These are phyloP conservation scores for Zaprionus nigranus DNA, from an alignment of 1,140 invertebrate genomes.

Conservation along the genomic window DNA sequence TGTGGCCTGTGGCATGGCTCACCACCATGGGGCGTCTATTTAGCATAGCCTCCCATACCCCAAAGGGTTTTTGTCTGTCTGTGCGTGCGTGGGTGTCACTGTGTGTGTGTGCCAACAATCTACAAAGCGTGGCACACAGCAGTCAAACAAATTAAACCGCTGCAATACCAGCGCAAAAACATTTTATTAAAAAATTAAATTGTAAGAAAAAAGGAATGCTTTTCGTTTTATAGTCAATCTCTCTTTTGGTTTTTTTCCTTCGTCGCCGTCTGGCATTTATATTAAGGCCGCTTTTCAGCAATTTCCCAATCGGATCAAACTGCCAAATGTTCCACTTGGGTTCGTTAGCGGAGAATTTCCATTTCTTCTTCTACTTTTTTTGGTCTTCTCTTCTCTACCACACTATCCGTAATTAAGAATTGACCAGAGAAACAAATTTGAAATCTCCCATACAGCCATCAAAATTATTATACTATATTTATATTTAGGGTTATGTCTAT, in stretches of 20 bases:
- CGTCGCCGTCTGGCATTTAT: conserved; percentile 38
- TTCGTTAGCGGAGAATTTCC: conserved; percentile 27
- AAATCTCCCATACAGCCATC: too few species aligned
- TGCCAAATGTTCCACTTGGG: conserved; percentile 41
- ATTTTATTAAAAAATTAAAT: conserved; percentile 54
- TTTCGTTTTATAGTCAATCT: not conserved
- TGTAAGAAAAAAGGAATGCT: conserved; percentile 19
- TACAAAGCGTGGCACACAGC: not conserved
- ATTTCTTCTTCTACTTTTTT: conserved; percentile 7
- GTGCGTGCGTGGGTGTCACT: not conserved
- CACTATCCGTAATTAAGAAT: not conserved
- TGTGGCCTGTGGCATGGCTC: conserved; percentile 7
- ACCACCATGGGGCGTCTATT: conserved; percentile 20
- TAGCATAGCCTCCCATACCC: conserved; percentile 16
- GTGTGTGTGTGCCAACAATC: not conserved
- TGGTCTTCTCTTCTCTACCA: not conserved
- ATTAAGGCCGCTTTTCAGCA: conserved; percentile 54
- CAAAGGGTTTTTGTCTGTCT: conserved; percentile 51
- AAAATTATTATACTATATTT: not conserved
- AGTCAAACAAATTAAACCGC: conserved; percentile 41
- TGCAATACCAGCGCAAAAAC: conserved; percentile 30
- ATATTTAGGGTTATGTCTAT: not conserved
- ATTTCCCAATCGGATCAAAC: conserved; percentile 32
- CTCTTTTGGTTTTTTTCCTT: not conserved
- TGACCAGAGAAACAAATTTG: not conserved